Evolutionary conservation across 2,888 invertebrate species (phyloP).

Genomic region (Sturmia bella): DNA sequence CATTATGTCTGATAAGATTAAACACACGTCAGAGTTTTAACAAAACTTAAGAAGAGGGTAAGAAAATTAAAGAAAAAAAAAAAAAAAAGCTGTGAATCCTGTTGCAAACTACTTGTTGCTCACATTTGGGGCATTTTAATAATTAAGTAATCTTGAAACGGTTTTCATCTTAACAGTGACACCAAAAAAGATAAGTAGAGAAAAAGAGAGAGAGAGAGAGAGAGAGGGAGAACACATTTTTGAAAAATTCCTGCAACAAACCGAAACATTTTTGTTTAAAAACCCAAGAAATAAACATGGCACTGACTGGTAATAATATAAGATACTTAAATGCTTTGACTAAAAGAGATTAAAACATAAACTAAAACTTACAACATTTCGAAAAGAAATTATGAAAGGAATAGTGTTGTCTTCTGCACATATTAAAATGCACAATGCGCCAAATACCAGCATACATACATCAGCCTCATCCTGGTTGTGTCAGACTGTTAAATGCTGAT

Average conservation of each 20-base stretch:
- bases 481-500: conserved; percentile 15
- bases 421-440: conserved; percentile 28
- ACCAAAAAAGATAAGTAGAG: conserved; percentile 61
- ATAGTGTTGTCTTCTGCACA: not conserved
- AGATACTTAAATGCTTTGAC: too few relatives aligned
- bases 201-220: conserved; percentile 12
- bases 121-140: conserved; percentile 51
- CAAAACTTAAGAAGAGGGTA: not conserved
- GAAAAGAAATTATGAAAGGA: conserved; percentile 3
- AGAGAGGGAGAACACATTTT: not conserved
- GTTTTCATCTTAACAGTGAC: conserved; percentile 63
- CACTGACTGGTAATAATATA: too few relatives aligned
- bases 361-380: not conserved
- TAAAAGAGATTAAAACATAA: not conserved
- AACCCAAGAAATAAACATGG: not conserved
- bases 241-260: conserved; percentile 11
- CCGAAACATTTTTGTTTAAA: conserved; percentile 16
- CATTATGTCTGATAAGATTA: conserved; percentile 62
- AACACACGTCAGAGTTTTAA: conserved; percentile 36
- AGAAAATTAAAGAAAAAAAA: not conserved
- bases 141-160: conserved; percentile 70
- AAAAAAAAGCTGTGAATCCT: conserved; percentile 13
- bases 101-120: conserved; percentile 36
- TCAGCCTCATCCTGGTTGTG: not conserved
- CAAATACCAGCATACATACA: conserved; percentile 22